Conservation (phyloP, 1,140 invertebrate species). For the Lethrus apterus region DNA sequence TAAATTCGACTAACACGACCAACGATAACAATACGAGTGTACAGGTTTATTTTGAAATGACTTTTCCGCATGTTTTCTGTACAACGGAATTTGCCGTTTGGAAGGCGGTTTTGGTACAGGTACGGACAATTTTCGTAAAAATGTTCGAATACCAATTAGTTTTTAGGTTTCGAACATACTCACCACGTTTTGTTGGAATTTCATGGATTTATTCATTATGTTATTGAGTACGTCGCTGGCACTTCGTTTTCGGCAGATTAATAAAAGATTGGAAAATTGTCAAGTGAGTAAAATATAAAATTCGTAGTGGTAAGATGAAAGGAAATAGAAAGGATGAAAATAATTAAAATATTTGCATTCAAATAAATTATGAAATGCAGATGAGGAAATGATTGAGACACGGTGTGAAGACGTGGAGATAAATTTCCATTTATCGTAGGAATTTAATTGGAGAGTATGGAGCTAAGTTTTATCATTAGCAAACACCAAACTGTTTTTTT, state of each 20-base stretch:
- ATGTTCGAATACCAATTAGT: not conserved
- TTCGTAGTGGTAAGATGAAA: too few species aligned
- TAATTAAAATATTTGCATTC: too few species aligned
- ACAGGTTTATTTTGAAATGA: conserved; percentile 24
- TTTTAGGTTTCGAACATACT: conserved; percentile 49
- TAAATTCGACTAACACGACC: conserved; percentile 14
- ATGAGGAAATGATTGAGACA: too few species aligned
- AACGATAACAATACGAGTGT: conserved; percentile 21
- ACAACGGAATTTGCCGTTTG: conserved; percentile 24
- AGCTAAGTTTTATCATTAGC: too few species aligned
- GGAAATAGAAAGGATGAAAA: too few species aligned
- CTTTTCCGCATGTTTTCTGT: conserved; percentile 28
- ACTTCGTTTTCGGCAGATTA: conserved; percentile 52
- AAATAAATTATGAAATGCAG: too few species aligned
- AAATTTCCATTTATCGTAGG: too few species aligned
- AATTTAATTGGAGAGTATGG: too few species aligned
- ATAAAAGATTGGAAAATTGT: conserved; percentile 43
- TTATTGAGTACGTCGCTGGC: conserved; percentile 50
- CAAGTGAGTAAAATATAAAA: conserved; percentile 17
- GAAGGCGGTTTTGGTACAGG: conserved; percentile 25
- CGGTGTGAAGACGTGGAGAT: too few species aligned
- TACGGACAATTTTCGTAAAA: conserved; percentile 11
- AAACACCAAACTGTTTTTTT: too few species aligned
- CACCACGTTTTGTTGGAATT: conserved; percentile 62
- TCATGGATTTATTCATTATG: conserved; percentile 58